phyloP scores from a whole-genome alignment of 2,113 vertebrate species.

The Butorides virescens region DNA sequence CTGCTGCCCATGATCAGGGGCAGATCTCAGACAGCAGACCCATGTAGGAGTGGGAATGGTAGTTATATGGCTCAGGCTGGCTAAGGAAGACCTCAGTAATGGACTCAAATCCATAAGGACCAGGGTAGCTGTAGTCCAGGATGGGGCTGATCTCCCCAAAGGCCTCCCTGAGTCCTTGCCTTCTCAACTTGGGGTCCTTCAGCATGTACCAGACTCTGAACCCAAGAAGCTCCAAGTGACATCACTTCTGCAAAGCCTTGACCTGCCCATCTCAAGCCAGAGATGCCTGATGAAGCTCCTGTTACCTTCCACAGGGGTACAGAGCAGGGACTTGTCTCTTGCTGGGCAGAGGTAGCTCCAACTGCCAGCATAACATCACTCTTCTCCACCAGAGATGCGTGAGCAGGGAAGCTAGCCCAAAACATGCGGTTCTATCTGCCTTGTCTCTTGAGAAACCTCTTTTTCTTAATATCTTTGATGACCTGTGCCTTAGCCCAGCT shows the following conservation, averaged over 20 bases:
- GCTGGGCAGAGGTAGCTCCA: neutral
- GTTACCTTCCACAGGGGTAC: neutral
- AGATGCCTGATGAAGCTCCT: neutral
- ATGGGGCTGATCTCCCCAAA: neutral
- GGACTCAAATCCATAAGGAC: neutral
- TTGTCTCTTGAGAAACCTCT: neutral
- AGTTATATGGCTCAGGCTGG: neutral
- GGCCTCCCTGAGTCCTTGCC: neutral
- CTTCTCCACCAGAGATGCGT: neutral
- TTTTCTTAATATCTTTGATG: neutral
- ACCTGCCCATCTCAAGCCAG: neutral
- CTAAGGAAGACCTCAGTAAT: neutral
- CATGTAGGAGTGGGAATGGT: neutral
- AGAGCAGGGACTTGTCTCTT: neutral
- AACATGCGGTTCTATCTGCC: neutral
- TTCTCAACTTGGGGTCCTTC: neutral
- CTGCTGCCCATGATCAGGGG: neutral
- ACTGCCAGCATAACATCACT: fast-evolving
- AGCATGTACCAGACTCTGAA: neutral
- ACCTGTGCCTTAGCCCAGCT: neutral
- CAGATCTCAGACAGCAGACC: neutral
- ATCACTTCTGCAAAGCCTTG: neutral
- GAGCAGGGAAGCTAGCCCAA: neutral
- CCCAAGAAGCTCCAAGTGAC: neutral
- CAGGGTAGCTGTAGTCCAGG: neutral